A percentile compares a stretch with the other conserved stretches of the same genome.
Conservation (phyloP, 2,888 invertebrate genomes). For the Panzeria rudis region DNA sequence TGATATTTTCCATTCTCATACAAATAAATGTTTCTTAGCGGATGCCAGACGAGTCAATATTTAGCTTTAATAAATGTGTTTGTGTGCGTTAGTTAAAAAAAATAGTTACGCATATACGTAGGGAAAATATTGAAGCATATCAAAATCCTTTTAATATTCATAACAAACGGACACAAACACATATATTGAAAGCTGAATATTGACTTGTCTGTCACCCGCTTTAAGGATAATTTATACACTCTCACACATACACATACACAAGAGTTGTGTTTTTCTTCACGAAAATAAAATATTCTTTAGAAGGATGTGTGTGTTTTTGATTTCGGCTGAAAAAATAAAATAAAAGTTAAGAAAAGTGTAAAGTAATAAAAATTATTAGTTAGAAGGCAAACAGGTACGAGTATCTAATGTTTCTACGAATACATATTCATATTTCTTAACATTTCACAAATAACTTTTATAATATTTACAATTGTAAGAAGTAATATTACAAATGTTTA, state of each 20-base stretch:
- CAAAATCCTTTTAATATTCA: too few relatives aligned
- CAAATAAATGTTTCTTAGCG: constrained; percentile 14
- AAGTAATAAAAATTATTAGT: constrained; percentile 23
- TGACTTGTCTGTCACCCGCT: too few relatives aligned
- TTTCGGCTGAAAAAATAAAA: constrained; percentile 14
- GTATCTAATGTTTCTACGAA: constrained; percentile 35
- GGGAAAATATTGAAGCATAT: too few relatives aligned
- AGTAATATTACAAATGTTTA: constrained; percentile 21
- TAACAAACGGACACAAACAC: too few relatives aligned
- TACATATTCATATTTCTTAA: constrained; percentile 49
- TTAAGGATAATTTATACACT: constrained; percentile 32
- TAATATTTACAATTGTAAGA: constrained; percentile 37
- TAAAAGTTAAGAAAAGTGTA: constrained; percentile 7
- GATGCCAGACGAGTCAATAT: too few relatives aligned
- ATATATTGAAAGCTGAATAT: too few relatives aligned
- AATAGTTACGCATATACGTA: too few relatives aligned
- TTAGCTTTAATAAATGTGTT: too few relatives aligned
- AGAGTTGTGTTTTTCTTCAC: constrained; percentile 14
- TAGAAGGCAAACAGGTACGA: constrained; percentile 26
- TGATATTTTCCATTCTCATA: background rate
- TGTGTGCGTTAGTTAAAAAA: too few relatives aligned
- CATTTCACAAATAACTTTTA: constrained; percentile 36
- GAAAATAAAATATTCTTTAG: constrained; percentile 15
- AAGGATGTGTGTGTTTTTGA: constrained; percentile 14
- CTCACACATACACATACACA: background rate